These are phyloP conservation scores for Melanostoma mellinum DNA, from an alignment of 2,888 invertebrate species.

Conservation along the genomic window DNA sequence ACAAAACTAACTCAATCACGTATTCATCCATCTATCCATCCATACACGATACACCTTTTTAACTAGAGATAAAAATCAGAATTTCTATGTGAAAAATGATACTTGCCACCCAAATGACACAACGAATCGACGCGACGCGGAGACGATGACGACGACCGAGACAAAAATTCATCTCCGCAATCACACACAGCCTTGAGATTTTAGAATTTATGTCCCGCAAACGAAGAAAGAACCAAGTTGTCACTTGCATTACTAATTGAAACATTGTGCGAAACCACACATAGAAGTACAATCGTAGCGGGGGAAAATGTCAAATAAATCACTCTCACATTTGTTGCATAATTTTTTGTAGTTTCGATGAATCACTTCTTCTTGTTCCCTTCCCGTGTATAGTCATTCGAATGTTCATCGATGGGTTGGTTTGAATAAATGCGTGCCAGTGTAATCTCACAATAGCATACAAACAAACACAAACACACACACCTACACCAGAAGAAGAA, in stretches of 20 bases:
- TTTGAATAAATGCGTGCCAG: conserved; percentile 19
- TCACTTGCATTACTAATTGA: conserved; percentile 70
- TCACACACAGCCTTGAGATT: conserved; percentile 57
- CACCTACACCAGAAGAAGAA: too few species aligned
- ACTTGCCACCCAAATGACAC: conserved; percentile 23
- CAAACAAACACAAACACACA: too few species aligned
- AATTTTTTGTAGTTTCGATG: conserved; percentile 46
- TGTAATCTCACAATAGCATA: too few species aligned
- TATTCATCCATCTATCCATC: background rate
- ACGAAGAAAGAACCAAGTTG: conserved; percentile 51
- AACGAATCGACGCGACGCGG: background rate
- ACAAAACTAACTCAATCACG: conserved; percentile 9
- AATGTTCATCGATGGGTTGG: conserved; percentile 13
- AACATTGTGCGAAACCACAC: conserved; percentile 40
- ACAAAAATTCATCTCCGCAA: conserved; percentile 27
- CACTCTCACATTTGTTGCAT: conserved; percentile 46
- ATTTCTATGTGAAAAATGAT: conserved; percentile 45
- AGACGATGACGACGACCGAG: conserved; percentile 1
- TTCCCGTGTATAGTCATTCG: conserved; percentile 13
- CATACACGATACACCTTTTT: background rate
- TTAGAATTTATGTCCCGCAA: conserved; percentile 59
- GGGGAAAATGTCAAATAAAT: conserved; percentile 51
- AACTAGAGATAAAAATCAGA: conserved; percentile 32
- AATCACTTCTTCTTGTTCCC: conserved; percentile 32
- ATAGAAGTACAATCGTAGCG: conserved; percentile 21